Evolutionary conservation across 2,797 vertebrate species (phyloP), one percentile per base, ranked within the genome.

Genomic region (Prunella strophiata): DNA sequence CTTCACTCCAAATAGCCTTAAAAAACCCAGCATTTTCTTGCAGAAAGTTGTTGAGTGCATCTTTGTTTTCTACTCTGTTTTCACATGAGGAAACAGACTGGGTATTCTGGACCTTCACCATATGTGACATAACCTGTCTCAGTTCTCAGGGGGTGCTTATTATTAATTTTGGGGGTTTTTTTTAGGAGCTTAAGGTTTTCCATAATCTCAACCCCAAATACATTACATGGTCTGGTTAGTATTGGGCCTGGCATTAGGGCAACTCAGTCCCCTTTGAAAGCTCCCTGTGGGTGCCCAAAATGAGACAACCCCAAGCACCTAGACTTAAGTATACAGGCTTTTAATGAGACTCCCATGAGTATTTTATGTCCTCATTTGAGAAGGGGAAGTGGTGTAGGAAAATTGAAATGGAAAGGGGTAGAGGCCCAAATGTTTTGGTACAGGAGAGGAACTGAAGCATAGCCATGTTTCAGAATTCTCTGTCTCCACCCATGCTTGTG

Each of bases 331-430:
- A 14, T 16, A 18, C 0, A 5, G 52, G 27, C 21, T 79, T 76
- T 85, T 58, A 50, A 40, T 40, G 45, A 62, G 43, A 7, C 1
- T 3, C 45, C 38, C 47, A 32, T 0, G 3, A 57, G 22, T n/a
- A 32, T 45, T 8, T 57, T 23, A 22, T n/a, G 13, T n/a, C 19
- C 42, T 86, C 42, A 42, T 83, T 62, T 68, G 66, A 80, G 50
- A 57, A 89, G 47, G 50, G 47, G 84, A 96, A 96, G 68, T 47
- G 51, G 63, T 68, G 29, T 22, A 58, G 38, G 50, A 71, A 91
- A 87, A 89, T 9, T 74, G 84, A 93, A 95, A 87, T 77, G 72
- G 75, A 67, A 89, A 71, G 57, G 42, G 27, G 40, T 65, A 74
- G 29, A 48, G 34, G 32, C n/a, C 26, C 47, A 88, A 66, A 55